phyloP scores from a whole-genome alignment of 1,140 invertebrate genomes.

The Bombyx mandarina region DNA sequence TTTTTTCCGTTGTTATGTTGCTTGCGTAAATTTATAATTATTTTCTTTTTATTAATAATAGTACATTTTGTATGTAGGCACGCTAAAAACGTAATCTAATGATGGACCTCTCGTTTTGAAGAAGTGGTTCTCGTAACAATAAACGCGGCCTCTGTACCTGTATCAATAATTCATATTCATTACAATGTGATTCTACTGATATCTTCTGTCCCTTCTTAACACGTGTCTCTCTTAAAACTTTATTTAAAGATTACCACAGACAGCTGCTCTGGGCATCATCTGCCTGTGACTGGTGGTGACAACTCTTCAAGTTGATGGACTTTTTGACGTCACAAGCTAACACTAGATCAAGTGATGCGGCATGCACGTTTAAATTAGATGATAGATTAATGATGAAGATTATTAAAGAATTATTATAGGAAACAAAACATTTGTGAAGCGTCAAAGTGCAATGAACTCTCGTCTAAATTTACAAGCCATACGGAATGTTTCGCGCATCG shows the following conservation, averaged over 20 bases:
- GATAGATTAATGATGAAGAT: not conserved
- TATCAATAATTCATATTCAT: constrained; percentile 42
- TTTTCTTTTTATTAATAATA: constrained; percentile 38
- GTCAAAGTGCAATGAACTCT: constrained; percentile 44
- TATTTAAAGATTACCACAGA: not conserved
- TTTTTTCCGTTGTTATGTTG: too few species aligned
- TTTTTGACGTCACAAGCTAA: not conserved
- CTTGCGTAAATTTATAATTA: too few species aligned
- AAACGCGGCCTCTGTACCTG: constrained; percentile 69
- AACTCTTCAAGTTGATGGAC: not conserved
- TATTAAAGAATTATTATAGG: not conserved
- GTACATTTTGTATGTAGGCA: constrained; percentile 65
- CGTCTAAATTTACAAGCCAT: constrained; percentile 40
- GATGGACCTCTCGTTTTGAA: constrained; percentile 58
- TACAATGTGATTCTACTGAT: constrained; percentile 4
- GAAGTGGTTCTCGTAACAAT: constrained; percentile 70
- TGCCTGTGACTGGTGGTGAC: too few species aligned
- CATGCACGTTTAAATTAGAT: not conserved
- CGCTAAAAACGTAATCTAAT: constrained; percentile 65
- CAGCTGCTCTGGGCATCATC: constrained; percentile 48
- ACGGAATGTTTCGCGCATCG: constrained; percentile 36
- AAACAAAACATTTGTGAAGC: constrained; percentile 19
- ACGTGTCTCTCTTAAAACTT: not conserved
- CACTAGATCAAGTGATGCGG: not conserved
- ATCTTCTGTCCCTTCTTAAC: not conserved